phyloP scores from a whole-genome alignment of 2,797 vertebrate genomes.

The Tympanoctomys barrerae region DNA sequence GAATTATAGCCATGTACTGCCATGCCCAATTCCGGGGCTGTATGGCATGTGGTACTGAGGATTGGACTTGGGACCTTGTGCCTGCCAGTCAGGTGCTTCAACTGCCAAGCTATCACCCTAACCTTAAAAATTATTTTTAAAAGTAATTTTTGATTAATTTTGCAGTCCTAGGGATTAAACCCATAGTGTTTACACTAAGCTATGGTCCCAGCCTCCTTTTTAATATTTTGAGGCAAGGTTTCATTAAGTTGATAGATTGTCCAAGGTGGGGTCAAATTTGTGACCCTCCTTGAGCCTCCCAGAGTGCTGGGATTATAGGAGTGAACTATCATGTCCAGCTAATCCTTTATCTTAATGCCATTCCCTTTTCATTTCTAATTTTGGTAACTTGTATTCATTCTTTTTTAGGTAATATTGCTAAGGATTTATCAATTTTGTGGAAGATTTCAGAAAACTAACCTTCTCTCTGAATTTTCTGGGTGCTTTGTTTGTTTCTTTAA shows the following conservation, averaged over 20 bases:
- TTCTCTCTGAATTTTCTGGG: conserved; percentile 30
- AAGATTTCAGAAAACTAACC: conserved; percentile 54
- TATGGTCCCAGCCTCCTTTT: not conserved
- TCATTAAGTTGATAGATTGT: not conserved
- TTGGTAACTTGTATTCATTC: not conserved
- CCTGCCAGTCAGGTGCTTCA: too few relatives aligned
- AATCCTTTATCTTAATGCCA: conserved; percentile 50
- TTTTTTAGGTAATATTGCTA: conserved; percentile 47
- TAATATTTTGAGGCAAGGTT: not conserved
- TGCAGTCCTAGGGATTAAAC: not conserved
- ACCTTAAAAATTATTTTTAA: not conserved
- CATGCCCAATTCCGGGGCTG: too few relatives aligned
- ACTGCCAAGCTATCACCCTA: too few relatives aligned
- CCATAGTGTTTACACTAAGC: not conserved
- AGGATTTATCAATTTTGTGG: conserved; percentile 46
- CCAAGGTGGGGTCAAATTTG: not conserved
- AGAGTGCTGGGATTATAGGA: not conserved
- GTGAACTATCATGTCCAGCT: not conserved
- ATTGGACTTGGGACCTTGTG: too few relatives aligned
- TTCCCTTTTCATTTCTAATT: conserved; percentile 53
- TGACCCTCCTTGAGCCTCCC: not conserved
- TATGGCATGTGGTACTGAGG: too few relatives aligned
- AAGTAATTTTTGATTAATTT: not conserved
- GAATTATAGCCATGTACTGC: too few relatives aligned
- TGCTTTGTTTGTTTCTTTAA: not conserved